These are phyloP conservation scores for Rhagophthalmus giganteus DNA, from an alignment of 2,888 invertebrate genomes.

Conservation along the genomic window DNA sequence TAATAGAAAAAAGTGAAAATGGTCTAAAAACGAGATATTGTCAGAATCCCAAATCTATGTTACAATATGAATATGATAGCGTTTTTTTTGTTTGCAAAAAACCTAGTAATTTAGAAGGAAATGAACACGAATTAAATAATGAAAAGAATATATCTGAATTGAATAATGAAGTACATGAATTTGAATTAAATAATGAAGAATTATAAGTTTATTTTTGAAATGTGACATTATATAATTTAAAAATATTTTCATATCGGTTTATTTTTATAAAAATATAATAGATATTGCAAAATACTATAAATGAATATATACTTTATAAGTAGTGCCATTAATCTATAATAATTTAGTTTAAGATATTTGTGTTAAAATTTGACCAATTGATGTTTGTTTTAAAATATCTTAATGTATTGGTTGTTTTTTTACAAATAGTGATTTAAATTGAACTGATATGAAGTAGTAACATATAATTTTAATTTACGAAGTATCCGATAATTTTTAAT, in stretches of 20 bases:
- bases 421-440: too few relatives aligned
- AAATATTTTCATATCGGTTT: neutral
- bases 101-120: conserved; percentile 57
- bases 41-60: conserved; percentile 90
- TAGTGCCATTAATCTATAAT: too few relatives aligned
- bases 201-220: neutral
- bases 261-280: neutral
- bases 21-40: conserved; percentile 83
- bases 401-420: too few relatives aligned
- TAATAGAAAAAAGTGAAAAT: conserved; percentile 77
- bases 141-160: neutral
- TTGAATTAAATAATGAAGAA: neutral
- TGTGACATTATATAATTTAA: neutral
- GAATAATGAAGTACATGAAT: neutral
- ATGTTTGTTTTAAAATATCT: too few relatives aligned
- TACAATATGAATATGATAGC: conserved; percentile 89
- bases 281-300: neutral
- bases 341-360: too few relatives aligned
- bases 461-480: too few relatives aligned
- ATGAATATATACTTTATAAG: too few relatives aligned
- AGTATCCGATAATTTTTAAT: too few relatives aligned
- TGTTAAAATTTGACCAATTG: too few relatives aligned
- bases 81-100: conserved; percentile 92
- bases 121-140: neutral
- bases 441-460: too few relatives aligned